phyloP scores from a whole-genome alignment of 2,113 vertebrate genomes.

The Hylia prasina region DNA sequence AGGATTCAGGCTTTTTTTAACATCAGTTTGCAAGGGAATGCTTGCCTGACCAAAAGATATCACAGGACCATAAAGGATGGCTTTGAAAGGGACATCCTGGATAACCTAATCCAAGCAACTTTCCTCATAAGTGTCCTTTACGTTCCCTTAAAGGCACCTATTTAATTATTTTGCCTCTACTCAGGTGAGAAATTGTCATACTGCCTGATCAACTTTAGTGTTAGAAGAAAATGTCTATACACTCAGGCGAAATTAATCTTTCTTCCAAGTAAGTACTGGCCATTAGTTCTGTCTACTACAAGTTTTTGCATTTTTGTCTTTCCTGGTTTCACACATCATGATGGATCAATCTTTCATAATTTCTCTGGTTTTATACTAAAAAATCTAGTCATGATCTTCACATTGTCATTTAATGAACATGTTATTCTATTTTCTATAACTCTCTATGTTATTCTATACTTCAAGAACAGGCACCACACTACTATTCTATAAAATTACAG shows the following conservation, averaged over 20 bases:
- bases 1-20: background rate
- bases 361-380: background rate
- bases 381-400: background rate
- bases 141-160: background rate
- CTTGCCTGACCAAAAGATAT: background rate
- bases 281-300: background rate
- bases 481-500: background rate
- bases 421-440: background rate
- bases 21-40: background rate
- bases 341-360: background rate
- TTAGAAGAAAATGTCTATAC: background rate
- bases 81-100: background rate
- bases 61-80: background rate
- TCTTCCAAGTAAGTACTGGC: background rate
- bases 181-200: background rate
- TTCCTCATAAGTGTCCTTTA: background rate
- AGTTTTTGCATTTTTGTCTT: background rate
- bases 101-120: background rate
- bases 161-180: background rate
- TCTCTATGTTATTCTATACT: background rate
- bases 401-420: background rate
- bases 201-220: background rate
- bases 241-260: background rate
- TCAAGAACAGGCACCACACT: background rate
- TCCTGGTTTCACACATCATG: background rate